Conservation (phyloP, 1,140 invertebrate species). For the Gryllus bimaculatus region DNA sequence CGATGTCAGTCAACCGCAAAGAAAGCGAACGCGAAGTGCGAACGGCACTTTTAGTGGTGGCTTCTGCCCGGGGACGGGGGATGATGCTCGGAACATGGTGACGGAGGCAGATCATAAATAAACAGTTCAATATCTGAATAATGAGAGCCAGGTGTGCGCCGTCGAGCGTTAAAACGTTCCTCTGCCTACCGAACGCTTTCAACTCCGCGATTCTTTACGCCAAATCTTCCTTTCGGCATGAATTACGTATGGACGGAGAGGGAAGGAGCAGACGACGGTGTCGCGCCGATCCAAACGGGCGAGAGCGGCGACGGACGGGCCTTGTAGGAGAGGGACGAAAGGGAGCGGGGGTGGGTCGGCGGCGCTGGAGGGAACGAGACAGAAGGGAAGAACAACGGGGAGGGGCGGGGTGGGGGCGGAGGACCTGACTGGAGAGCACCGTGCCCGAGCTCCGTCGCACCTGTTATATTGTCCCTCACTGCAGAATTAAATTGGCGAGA, state of each 20-base stretch:
- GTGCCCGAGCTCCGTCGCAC: background rate
- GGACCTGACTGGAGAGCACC: background rate
- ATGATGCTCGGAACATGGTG: too few species aligned
- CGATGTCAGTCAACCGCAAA: too few species aligned
- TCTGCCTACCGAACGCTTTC: background rate
- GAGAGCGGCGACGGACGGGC: too few species aligned
- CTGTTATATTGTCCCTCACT: background rate
- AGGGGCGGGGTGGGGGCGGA: background rate
- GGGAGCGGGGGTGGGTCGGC: too few species aligned
- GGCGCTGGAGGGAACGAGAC: too few species aligned
- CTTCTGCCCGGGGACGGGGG: too few species aligned
- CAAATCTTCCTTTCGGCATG: background rate
- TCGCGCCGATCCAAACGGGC: background rate
- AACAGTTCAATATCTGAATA: background rate
- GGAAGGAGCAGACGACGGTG: background rate
- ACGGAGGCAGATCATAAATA: background rate
- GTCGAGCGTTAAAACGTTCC: background rate
- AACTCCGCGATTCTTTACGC: background rate
- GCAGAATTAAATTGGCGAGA: background rate
- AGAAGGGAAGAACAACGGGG: too few species aligned
- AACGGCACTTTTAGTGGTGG: too few species aligned
- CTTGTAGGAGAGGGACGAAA: too few species aligned
- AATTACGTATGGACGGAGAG: background rate
- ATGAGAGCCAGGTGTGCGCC: background rate
- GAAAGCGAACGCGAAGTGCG: too few species aligned